Conservation (phyloP, 2,797 vertebrate genomes). For the Esox masquinongy region DNA sequence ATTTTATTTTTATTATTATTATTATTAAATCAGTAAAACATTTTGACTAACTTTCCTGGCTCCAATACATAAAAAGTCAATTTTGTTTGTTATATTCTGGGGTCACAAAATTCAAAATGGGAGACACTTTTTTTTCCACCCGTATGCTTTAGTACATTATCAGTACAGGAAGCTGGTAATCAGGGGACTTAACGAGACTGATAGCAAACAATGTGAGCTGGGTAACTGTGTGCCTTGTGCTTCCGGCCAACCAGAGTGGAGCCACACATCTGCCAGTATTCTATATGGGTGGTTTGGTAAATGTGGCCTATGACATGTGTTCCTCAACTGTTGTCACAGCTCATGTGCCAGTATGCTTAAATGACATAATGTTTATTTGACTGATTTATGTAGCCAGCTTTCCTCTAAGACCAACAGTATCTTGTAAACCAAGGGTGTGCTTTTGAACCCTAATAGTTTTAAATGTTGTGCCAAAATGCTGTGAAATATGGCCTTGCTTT, state of each 20-base stretch:
- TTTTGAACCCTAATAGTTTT: neutral
- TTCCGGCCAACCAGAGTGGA: constrained; percentile 52
- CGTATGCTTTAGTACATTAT: constrained; percentile 30
- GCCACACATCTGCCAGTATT: neutral
- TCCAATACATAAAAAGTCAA: too few relatives aligned
- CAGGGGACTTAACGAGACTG: constrained; percentile 47
- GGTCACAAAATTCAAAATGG: neutral
- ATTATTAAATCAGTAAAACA: too few relatives aligned
- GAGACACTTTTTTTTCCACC: neutral
- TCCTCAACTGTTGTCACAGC: neutral
- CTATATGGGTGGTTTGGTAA: neutral
- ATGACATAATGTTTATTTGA: neutral
- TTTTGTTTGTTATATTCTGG: too few relatives aligned
- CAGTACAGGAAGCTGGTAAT: constrained; percentile 25
- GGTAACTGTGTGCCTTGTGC: constrained; percentile 55
- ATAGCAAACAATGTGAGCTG: constrained; percentile 52
- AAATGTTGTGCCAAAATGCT: neutral
- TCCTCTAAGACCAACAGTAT: neutral
- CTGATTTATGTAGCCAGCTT: neutral
- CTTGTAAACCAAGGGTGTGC: neutral
- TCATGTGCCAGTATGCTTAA: neutral
- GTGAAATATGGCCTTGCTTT: neutral
- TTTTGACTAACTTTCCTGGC: too few relatives aligned
- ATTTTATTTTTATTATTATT: too few relatives aligned
- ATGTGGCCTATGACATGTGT: neutral